Percentiles rank a stretch among this genome's conserved stretches.
phyloP scores from a whole-genome alignment of 2,113 vertebrate genomes.

The Platysteira castanea region DNA sequence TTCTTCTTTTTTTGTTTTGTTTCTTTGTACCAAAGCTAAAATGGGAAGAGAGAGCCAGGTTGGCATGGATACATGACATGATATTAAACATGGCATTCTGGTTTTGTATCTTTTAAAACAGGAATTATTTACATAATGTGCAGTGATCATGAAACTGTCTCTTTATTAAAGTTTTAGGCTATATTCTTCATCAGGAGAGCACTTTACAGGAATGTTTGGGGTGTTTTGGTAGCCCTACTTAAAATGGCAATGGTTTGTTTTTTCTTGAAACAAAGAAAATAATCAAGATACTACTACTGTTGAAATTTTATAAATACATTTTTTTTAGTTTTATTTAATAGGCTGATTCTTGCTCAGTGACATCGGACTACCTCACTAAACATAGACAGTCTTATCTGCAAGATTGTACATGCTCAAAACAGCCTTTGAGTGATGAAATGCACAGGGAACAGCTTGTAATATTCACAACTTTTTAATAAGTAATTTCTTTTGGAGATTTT shows the following conservation, averaged over 20 bases:
- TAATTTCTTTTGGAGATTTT: slow-evolving; percentile 42
- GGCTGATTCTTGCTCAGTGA: neutral
- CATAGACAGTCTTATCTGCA: neutral
- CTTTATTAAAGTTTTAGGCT: neutral
- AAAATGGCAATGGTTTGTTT: neutral
- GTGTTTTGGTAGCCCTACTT: neutral
- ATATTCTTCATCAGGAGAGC: neutral
- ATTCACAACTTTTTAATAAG: slow-evolving; percentile 57
- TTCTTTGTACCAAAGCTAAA: slow-evolving; percentile 52
- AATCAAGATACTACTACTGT: neutral
- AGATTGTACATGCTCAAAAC: neutral
- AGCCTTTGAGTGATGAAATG: neutral
- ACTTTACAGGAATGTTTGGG: neutral
- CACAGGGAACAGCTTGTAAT: slow-evolving; percentile 55
- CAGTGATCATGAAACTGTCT: neutral
- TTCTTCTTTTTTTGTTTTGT: neutral
- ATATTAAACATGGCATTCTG: slow-evolving; percentile 47
- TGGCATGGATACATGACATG: slow-evolving; percentile 61
- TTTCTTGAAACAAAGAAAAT: neutral
- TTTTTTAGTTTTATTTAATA: neutral
- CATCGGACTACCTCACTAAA: neutral
- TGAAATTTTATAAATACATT: neutral
- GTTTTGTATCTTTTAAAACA: slow-evolving; percentile 40
- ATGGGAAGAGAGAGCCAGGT: slow-evolving; percentile 42
- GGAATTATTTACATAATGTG: slow-evolving; percentile 16